Evolutionary conservation across 1,140 invertebrate genomes (phyloP).

Genomic region (Probaryconus sp.): DNA sequence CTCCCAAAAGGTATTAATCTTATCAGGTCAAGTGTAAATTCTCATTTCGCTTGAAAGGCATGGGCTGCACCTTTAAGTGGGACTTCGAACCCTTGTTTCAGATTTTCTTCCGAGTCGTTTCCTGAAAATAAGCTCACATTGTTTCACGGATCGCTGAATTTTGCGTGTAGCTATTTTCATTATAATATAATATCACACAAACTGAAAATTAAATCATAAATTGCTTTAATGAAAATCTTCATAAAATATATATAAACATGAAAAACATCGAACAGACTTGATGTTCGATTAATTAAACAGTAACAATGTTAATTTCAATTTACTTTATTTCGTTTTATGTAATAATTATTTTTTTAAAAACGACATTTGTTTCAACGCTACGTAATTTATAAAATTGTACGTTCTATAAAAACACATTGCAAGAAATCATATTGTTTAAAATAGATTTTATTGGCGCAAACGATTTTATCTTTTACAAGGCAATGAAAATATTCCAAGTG

Average conservation of each 20-base stretch:
- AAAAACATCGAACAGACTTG: too few relatives aligned
- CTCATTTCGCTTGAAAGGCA: conserved; percentile 44
- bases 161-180: conserved; percentile 34
- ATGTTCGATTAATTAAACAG: too few relatives aligned
- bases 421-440: too few relatives aligned
- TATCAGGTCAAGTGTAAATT: conserved; percentile 52
- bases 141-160: conserved; percentile 42
- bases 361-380: too few relatives aligned
- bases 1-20: conserved; percentile 39
- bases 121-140: conserved; percentile 43
- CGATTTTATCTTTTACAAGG: too few relatives aligned
- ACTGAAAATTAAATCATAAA: conserved; percentile 27
- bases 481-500: too few relatives aligned
- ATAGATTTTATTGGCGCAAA: too few relatives aligned
- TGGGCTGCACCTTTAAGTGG: conserved; percentile 40
- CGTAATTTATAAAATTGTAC: too few relatives aligned
- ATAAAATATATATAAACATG: neutral
- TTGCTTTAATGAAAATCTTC: conserved; percentile 14
- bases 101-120: conserved; percentile 47
- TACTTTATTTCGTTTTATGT: too few relatives aligned
- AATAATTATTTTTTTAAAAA: too few relatives aligned
- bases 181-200: conserved; percentile 19
- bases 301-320: too few relatives aligned
- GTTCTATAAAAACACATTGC: too few relatives aligned
- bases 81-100: conserved; percentile 38